phyloP scores from a whole-genome alignment of 2,888 invertebrate genomes.

The Phlogophora meticulosa region DNA sequence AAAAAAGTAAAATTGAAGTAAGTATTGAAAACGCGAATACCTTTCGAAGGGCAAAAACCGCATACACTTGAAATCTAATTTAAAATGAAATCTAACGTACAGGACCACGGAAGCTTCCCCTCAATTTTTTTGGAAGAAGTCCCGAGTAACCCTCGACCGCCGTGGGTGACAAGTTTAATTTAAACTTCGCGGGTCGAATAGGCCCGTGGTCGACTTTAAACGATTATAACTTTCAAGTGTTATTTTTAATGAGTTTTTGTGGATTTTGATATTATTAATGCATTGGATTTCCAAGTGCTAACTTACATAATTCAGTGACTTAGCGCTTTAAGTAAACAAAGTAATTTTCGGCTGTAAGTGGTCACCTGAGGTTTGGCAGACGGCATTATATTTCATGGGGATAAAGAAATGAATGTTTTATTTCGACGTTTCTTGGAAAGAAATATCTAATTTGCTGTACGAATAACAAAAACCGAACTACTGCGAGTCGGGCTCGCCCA shows the following conservation, averaged over 20 bases:
- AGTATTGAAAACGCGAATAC: not conserved
- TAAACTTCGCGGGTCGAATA: slow-evolving; percentile 83
- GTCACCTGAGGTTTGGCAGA: slow-evolving; percentile 52
- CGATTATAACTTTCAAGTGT: slow-evolving; percentile 87
- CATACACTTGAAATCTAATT: slow-evolving; percentile 25
- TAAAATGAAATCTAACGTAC: slow-evolving; percentile 55
- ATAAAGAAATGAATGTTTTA: slow-evolving; percentile 39
- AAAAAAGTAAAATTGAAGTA: no score
- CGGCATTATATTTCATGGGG: slow-evolving; percentile 39
- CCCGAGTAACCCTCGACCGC: slow-evolving; percentile 65
- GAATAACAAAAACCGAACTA: not conserved
- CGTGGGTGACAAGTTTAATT: slow-evolving; percentile 87
- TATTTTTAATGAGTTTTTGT: slow-evolving; percentile 88
- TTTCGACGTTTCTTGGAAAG: slow-evolving; percentile 18
- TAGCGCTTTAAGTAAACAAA: slow-evolving; percentile 62
- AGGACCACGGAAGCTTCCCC: slow-evolving; percentile 58
- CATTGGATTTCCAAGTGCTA: slow-evolving; percentile 73
- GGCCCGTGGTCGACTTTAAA: slow-evolving; percentile 77
- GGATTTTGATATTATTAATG: slow-evolving; percentile 82
- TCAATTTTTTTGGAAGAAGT: slow-evolving; percentile 58
- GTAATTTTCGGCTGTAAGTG: slow-evolving; percentile 57
- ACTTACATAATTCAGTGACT: slow-evolving; percentile 68
- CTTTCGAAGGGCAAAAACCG: not conserved
- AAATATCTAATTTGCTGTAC: slow-evolving; percentile 16
- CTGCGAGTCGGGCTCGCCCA: no score